phyloP scores from a whole-genome alignment of 1,140 invertebrate genomes.

The Pseudomyrmex gracilis region DNA sequence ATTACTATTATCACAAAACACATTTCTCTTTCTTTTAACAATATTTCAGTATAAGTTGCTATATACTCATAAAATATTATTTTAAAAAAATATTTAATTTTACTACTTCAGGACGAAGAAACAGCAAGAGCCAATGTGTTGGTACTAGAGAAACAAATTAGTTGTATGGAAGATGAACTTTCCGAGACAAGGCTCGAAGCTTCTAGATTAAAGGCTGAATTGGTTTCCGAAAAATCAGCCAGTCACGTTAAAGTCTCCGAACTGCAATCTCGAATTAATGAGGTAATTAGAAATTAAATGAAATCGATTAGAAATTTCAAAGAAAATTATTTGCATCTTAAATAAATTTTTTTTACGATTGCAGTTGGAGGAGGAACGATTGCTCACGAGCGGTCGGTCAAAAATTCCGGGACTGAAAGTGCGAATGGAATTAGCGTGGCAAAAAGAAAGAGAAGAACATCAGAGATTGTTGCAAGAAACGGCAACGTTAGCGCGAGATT shows the following conservation, averaged over 20 bases:
- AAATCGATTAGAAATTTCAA: background rate
- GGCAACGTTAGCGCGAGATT: constrained; percentile 94
- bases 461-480: constrained; percentile 95
- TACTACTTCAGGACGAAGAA: constrained; percentile 83
- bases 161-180: constrained; percentile 94
- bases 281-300: constrained; percentile 86
- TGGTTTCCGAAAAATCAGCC: constrained; percentile 94
- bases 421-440: constrained; percentile 97
- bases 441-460: constrained; percentile 97
- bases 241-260: constrained; percentile 96
- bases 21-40: background rate
- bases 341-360: constrained; percentile 55
- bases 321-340: constrained; percentile 8
- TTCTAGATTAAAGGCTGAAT: constrained; percentile 95
- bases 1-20: background rate
- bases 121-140: constrained; percentile 85
- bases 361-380: constrained; percentile 92
- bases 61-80: background rate
- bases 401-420: constrained; percentile 94
- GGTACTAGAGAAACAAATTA: constrained; percentile 92
- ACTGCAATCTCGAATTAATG: constrained; percentile 96
- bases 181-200: constrained; percentile 93
- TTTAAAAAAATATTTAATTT: constrained; percentile 21
- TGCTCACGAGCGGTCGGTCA: constrained; percentile 92
- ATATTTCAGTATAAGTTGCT: background rate